phyloP scores from a whole-genome alignment of 2,113 vertebrate species.

The Pelodiscus sinensis region DNA sequence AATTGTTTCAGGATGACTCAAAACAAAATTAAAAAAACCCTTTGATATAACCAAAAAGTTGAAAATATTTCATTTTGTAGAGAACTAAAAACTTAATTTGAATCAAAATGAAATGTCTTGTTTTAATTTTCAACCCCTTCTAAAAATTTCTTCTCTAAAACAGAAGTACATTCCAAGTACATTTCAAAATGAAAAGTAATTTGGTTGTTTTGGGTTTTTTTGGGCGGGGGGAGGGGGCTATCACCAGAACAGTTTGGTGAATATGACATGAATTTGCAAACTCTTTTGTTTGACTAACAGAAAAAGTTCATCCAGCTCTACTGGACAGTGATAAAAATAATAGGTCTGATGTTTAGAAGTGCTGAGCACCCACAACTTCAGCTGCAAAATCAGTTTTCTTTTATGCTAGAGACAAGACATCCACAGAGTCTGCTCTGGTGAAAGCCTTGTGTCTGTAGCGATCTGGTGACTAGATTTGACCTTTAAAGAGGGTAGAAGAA shows the following conservation, averaged over 20 bases:
- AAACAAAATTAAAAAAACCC: neutral
- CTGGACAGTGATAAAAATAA: neutral
- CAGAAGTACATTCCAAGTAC: neutral
- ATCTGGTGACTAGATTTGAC: neutral
- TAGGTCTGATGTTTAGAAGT: neutral
- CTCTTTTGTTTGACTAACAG: neutral
- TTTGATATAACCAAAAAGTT: neutral
- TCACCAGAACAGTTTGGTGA: neutral
- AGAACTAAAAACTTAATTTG: neutral
- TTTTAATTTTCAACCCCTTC: neutral
- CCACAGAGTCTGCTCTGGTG: accelerated
- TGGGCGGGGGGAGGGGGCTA: too few species aligned
- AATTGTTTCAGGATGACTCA: neutral
- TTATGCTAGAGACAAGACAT: neutral
- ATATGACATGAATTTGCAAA: neutral
- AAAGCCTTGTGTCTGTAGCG: neutral
- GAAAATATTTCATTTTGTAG: neutral
- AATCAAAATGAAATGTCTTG: neutral
- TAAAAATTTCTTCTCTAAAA: neutral
- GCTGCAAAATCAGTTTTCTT: neutral
- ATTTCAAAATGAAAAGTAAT: neutral
- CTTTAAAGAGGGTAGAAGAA: neutral
- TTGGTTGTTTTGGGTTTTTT: too few species aligned
- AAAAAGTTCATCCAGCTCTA: neutral
- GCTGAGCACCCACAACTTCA: neutral